These are phyloP conservation scores for Dicranocentrus wangi DNA, from an alignment of 2,888 invertebrate species.

Conservation along the genomic window DNA sequence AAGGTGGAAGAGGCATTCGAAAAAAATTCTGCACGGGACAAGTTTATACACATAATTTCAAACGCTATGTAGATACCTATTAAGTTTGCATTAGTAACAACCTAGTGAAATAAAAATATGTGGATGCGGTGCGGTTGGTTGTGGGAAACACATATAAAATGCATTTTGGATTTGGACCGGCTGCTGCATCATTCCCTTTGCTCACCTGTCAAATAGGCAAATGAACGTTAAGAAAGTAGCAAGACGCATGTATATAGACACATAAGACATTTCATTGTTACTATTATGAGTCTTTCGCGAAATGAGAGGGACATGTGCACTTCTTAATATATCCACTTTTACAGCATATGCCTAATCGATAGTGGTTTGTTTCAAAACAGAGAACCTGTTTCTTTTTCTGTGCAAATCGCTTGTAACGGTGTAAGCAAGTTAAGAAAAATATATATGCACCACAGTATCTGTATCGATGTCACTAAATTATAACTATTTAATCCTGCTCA, in stretches of 20 bases:
- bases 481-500: conserved; percentile 36
- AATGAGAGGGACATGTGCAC: neutral
- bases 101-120: neutral
- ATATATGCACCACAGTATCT: neutral
- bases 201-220: conserved; percentile 23
- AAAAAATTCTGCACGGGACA: conserved; percentile 19
- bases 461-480: conserved; percentile 43
- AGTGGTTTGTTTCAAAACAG: neutral
- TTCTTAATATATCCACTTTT: neutral
- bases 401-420: neutral
- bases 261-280: conserved; percentile 9
- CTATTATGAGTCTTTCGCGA: neutral
- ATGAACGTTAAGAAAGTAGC: conserved; percentile 13
- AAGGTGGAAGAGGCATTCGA: neutral
- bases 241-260: neutral
- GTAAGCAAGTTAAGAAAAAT: neutral
- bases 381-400: conserved; percentile 12
- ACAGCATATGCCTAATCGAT: neutral
- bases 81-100: neutral
- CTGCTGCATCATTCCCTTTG: neutral
- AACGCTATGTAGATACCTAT: neutral
- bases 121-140: neutral
- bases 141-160: conserved; percentile 8
- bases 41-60: neutral
- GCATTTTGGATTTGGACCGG: conserved; percentile 12